Base-by-base conservation (phyloP, 2,113 vertebrate genomes). In the Poeciliopsis occidentalis region DNA sequence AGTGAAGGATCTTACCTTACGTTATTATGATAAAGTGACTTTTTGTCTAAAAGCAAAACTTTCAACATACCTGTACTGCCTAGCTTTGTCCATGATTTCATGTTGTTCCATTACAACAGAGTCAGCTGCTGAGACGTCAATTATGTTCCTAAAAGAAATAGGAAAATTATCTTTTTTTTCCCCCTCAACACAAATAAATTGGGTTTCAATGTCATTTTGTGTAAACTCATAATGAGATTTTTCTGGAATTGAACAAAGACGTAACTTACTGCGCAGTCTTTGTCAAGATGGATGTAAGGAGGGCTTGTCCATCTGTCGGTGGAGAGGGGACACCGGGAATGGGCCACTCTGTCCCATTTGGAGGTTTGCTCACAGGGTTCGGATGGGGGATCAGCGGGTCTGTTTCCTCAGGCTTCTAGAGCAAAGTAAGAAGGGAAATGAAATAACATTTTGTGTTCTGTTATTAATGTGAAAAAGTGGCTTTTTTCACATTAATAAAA, bases 91-190 rank as follows among this genome's bases (percentile, higher is more conserved):
- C 97, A 99, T 99, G 92, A 98, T 99, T 78, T 99, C 98, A 2
- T 98, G 97, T 81, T 97, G 97, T 83, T 99, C 98, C 96, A 98
- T 98, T 76, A 97, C 96, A 87, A 97, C 96, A 2, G 97, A 98
- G 71, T 99, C 98, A 0, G 97, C 96, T 37, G 98, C 97, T 0
- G 97, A 97, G 66, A 99, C 97, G 8, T 99, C 98, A 0, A 99
- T 99, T 90, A 99, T 99, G 86, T 97, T 99, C 91, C 97, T 99
- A 85, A 79, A 61, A 47, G 27, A 84, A 6, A 66, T 32, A 3
- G 66, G 61, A 81, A 57, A 17, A 67, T 47, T 1, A 47, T 15
- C 44, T 47, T 47, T 47, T 12, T 30, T 41, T 41, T 13, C 39
- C 41, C 44, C 13, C 17, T 4, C 44, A 4, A 5, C 44, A 47